These are phyloP conservation scores for Pituophis catenifer DNA, from an alignment of 2,113 vertebrate genomes.

Conservation along the genomic window DNA sequence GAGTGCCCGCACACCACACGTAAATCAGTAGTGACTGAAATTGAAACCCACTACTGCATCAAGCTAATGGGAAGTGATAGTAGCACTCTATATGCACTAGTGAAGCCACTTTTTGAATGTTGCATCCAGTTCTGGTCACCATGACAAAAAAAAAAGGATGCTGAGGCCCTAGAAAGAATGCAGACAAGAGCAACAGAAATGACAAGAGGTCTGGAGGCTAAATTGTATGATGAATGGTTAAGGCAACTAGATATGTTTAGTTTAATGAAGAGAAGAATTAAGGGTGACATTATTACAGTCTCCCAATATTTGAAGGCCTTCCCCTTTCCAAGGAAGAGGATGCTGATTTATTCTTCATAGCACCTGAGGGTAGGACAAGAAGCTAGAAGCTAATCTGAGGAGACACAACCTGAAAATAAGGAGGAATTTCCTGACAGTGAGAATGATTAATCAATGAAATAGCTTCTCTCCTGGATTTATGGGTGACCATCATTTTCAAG, in stretches of 20 bases:
- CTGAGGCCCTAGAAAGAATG: not conserved
- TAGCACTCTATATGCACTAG: not conserved
- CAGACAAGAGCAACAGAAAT: not conserved
- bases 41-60: too few relatives aligned
- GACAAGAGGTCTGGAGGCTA: not conserved
- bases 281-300: not conserved
- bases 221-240: not conserved
- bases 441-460: not conserved
- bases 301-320: not conserved
- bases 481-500: not conserved
- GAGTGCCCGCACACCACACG: too few relatives aligned
- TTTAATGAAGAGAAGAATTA: not conserved
- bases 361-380: not conserved
- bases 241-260: not conserved
- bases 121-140: not conserved
- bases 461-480: not conserved
- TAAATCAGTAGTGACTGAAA: too few relatives aligned
- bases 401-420: not conserved
- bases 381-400: not conserved
- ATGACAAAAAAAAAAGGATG: not conserved
- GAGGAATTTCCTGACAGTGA: not conserved
- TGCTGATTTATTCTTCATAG: not conserved
- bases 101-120: not conserved
- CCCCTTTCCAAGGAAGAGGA: not conserved
- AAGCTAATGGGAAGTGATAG: not conserved